Percentiles rank a stretch among this genome's conserved stretches.
Evolutionary conservation across 2,113 vertebrate species (phyloP).

Genomic region (Trinectes maculatus): DNA sequence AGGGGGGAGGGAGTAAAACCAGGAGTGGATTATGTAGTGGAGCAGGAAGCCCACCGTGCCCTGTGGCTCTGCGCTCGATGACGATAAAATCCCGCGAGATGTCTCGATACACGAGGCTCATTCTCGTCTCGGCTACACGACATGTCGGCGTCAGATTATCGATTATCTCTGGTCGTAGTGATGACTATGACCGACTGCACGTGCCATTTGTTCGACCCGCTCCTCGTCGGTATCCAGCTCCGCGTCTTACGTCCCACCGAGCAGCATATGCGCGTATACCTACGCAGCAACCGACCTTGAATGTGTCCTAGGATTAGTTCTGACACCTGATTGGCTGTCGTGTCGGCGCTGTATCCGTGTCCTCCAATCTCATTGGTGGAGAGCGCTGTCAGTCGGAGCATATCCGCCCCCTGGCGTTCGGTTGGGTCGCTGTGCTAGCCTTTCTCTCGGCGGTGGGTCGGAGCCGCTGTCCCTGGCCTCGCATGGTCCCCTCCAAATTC

Average conservation of each 20-base stretch:
- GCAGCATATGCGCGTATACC: conserved; percentile 49
- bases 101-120: accelerated
- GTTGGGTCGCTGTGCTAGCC: conserved; percentile 69
- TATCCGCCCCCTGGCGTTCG: conserved; percentile 38
- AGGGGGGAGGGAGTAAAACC: conserved; percentile 48
- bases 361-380: conserved; percentile 39
- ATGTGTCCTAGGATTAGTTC: conserved; percentile 71
- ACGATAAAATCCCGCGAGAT: not conserved
- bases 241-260: conserved; percentile 62
- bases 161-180: not conserved
- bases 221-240: not conserved
- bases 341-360: not conserved
- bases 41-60: conserved; percentile 1
- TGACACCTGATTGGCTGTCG: conserved; percentile 54
- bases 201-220: conserved; percentile 26
- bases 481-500: conserved; percentile 76
- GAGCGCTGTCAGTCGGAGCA: not conserved
- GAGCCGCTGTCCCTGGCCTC: conserved; percentile 81
- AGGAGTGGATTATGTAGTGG: conserved; percentile 65
- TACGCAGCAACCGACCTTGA: conserved; percentile 76
- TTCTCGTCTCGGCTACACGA: accelerated
- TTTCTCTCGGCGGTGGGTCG: conserved; percentile 84
- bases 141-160: not conserved
- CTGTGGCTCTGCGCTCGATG: conserved; percentile 14
- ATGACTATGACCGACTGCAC: conserved; percentile 7